Percentiles rank a stretch among this genome's conserved stretches.
Evolutionary conservation across 2,113 vertebrate genomes (phyloP).

Genomic region (Sebastes schlegelii): DNA sequence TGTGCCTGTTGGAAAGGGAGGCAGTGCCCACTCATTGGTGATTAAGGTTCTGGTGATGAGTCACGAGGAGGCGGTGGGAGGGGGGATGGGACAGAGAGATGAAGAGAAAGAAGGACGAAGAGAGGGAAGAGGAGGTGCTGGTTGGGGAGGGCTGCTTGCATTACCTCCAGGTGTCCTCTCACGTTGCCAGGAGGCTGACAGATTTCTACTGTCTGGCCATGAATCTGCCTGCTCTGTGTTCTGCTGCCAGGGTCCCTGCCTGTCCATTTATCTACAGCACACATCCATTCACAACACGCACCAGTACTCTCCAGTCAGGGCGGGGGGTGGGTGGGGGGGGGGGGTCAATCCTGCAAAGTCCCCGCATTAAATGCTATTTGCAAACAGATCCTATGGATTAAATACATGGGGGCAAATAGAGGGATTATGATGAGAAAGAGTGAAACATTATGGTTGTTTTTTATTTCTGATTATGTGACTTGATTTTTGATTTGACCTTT

Average conservation of each 20-base stretch:
- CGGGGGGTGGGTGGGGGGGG: background rate
- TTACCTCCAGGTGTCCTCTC: conserved; percentile 82
- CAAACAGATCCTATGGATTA: background rate
- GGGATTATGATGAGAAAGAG: background rate
- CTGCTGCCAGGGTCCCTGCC: conserved; percentile 45
- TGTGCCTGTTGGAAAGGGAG: conserved; percentile 42
- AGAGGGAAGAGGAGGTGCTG: conserved; percentile 6
- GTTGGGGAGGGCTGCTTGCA: conserved; percentile 63
- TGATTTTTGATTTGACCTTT: background rate
- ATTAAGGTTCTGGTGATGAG: conserved; percentile 77
- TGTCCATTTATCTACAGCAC: conserved; percentile 45
- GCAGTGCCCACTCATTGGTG: conserved; percentile 72
- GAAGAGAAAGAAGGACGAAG: conserved; percentile 33
- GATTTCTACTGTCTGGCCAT: conserved; percentile 70
- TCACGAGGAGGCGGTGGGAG: conserved; percentile 67
- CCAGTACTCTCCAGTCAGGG: background rate
- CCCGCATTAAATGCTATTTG: background rate
- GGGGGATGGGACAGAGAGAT: conserved; percentile 41
- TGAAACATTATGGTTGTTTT: background rate
- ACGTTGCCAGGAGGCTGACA: conserved; percentile 76
- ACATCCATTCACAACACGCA: conserved; percentile 47
- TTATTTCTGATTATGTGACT: background rate
- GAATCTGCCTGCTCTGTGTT: conserved; percentile 62
- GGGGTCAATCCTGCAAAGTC: conserved; percentile 24
- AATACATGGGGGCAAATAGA: background rate